Base-by-base conservation (phyloP, 2,113 vertebrate species). In the Pachycephala philippinensis region DNA sequence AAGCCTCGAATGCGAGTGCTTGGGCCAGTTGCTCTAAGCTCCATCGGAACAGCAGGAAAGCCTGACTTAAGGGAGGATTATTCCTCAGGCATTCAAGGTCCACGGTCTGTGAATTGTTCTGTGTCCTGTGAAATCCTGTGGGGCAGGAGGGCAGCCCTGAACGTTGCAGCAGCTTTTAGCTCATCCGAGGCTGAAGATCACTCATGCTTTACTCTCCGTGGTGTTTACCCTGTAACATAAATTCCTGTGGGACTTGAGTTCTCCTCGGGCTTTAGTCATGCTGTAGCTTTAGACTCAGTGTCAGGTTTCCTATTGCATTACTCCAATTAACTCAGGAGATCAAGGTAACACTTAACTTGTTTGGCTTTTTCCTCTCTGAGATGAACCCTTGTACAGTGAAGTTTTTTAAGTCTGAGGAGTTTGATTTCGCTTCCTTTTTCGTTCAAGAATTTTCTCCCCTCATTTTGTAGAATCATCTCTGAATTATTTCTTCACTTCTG, bases 281-380 rank as follows among this genome's bases (percentile, higher is more conserved):
- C 61, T 86, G 90, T 50, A 86, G 91, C 77, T 89, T 93, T 66
- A 79, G 63, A 28, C 15, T 11, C 86, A 23, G 87, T 28, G 31
- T 94, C 95, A 91, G 26, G 61, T 96, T 80, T 89, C 93, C 78
- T 95, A 4, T 75, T 95, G 93, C 81, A 20, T 83, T 94, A n/a
- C 33, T 81, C 37, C 75, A 60, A 1, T 90, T 89, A 64, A 74
- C 53, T 91, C 54, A 1, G 3, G 77, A 42, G 64, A 82, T 90
- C 61, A 69, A 83, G 86, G 2, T 86, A 57, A 52, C 9, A 4
- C 74, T 79, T 54, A 50, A 76, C 50, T 77, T 54, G 59, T 72
- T 69, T 77, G 57, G 21, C 61, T 80, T 74, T 92, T 75, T 89
- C 33, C 19, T 77, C 50, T 57, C 84, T 9, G 45, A 68, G 65